Percentiles rank a stretch among this genome's conserved stretches.
These are phyloP conservation scores for Callyntrura sp. DNA, from an alignment of 2,888 invertebrate genomes.

Conservation along the genomic window DNA sequence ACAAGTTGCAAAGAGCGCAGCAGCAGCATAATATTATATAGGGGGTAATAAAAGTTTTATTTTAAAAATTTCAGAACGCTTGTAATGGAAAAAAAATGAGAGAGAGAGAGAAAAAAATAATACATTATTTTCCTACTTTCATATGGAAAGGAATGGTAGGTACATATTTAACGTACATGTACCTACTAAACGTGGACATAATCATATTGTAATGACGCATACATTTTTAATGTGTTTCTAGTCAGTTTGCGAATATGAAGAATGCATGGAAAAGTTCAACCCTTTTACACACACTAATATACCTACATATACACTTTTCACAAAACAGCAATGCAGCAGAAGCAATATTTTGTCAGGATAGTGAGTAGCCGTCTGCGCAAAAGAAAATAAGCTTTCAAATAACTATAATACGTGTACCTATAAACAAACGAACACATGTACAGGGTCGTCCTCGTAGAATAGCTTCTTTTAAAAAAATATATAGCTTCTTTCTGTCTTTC, in stretches of 20 bases:
- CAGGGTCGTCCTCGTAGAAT: not conserved
- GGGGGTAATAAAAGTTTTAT: not conserved
- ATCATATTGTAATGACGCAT: slow-evolving; percentile 52
- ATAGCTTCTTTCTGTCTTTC: too few relatives aligned
- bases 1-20: too few relatives aligned
- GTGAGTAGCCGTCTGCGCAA: not conserved
- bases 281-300: slow-evolving; percentile 13
- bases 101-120: slow-evolving; percentile 5
- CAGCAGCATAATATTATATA: too few relatives aligned
- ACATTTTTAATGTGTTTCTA: slow-evolving; percentile 47
- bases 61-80: slow-evolving; percentile 42
- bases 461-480: not conserved
- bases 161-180: not conserved
- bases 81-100: not conserved
- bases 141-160: slow-evolving; percentile 9
- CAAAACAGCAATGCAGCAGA: slow-evolving; percentile 25
- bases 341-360: not conserved
- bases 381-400: not conserved
- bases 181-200: slow-evolving; percentile 6
- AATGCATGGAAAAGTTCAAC: slow-evolving; percentile 54
- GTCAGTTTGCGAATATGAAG: slow-evolving; percentile 43
- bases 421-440: not conserved
- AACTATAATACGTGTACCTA: not conserved
- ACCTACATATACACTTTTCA: not conserved
- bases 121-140: not conserved